Percentiles rank a stretch among this genome's conserved stretches.
Conservation (phyloP, 2,113 vertebrate genomes). For the Herpailurus yagouaroundi region DNA sequence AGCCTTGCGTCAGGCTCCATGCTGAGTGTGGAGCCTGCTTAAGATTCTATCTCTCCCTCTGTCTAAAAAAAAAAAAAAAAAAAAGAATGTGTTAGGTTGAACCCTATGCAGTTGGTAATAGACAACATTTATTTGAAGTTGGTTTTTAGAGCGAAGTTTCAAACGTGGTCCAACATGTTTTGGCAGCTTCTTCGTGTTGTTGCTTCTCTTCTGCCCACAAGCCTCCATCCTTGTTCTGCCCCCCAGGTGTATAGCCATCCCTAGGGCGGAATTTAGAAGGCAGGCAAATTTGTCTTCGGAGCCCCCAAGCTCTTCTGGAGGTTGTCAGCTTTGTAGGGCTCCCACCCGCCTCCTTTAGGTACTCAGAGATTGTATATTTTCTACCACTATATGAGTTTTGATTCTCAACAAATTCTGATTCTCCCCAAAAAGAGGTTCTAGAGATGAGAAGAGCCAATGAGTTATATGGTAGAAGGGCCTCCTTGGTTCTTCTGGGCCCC, state of each 20-base stretch:
- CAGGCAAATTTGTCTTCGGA: not conserved
- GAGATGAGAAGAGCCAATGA: not conserved
- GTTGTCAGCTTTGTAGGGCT: not conserved
- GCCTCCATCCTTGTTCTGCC: not conserved
- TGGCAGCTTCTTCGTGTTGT: not conserved
- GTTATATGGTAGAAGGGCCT: not conserved
- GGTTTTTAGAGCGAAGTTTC: not conserved
- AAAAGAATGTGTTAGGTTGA: not conserved
- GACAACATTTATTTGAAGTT: not conserved
- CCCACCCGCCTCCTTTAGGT: not conserved
- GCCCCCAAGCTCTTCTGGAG: not conserved
- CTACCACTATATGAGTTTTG: not conserved
- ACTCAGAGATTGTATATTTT: not conserved
- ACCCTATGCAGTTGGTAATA: not conserved
- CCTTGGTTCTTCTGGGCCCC: not conserved
- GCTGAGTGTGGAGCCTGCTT: too few species aligned
- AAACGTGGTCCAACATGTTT: fast-evolving
- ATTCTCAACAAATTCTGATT: not conserved
- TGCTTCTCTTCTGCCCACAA: not conserved
- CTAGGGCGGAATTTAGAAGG: not conserved
- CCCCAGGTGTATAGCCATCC: too few species aligned
- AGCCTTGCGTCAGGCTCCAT: too few species aligned
- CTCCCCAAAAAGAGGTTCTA: not conserved
- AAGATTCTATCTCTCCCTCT: too few species aligned
- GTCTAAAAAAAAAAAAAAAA: too few species aligned